Conservation (phyloP, 1,140 invertebrate genomes). For the Hyposmocoma kahamanoa region DNA sequence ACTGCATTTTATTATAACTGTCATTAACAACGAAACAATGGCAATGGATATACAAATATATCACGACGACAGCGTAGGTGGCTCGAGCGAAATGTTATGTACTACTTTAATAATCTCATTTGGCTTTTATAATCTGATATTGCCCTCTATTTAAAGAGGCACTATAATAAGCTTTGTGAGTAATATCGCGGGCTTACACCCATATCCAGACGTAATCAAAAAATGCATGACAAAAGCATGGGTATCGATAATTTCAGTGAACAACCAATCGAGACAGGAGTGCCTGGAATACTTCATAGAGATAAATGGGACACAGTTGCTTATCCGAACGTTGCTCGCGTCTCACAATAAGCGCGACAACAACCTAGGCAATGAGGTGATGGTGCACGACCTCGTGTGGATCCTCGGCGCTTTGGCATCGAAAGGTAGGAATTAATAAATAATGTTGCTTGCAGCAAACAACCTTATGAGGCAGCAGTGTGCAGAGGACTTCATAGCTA, state of each 20-base stretch:
- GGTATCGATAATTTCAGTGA: slow-evolving; percentile 44
- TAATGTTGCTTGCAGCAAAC: slow-evolving; percentile 34
- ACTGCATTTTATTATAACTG: slow-evolving; percentile 21
- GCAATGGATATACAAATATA: too few relatives aligned
- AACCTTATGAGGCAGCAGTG: slow-evolving; percentile 29
- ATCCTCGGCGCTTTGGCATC: slow-evolving; percentile 53
- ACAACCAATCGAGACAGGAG: slow-evolving; percentile 55
- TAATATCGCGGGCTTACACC: neutral
- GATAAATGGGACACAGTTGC: slow-evolving; percentile 51
- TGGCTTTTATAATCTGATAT: slow-evolving; percentile 11
- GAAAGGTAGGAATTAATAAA: slow-evolving; percentile 36
- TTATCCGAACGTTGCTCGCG: slow-evolving; percentile 44
- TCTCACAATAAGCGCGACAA: slow-evolving; percentile 57
- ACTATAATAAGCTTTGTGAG: neutral
- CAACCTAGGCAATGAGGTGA: slow-evolving; percentile 52
- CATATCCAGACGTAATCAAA: neutral
- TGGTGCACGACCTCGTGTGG: slow-evolving; percentile 61
- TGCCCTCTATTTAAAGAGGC: neutral
- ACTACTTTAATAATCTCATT: slow-evolving; percentile 13
- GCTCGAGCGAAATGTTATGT: slow-evolving; percentile 1
- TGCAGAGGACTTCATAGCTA: slow-evolving; percentile 28
- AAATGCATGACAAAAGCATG: slow-evolving; percentile 5
- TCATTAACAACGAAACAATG: slow-evolving; percentile 28
- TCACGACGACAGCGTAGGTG: slow-evolving; percentile 8
- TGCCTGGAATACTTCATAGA: slow-evolving; percentile 55